These are phyloP conservation scores for Pilophorus perplexus DNA, from an alignment of 2,888 invertebrate species.

Conservation along the genomic window DNA sequence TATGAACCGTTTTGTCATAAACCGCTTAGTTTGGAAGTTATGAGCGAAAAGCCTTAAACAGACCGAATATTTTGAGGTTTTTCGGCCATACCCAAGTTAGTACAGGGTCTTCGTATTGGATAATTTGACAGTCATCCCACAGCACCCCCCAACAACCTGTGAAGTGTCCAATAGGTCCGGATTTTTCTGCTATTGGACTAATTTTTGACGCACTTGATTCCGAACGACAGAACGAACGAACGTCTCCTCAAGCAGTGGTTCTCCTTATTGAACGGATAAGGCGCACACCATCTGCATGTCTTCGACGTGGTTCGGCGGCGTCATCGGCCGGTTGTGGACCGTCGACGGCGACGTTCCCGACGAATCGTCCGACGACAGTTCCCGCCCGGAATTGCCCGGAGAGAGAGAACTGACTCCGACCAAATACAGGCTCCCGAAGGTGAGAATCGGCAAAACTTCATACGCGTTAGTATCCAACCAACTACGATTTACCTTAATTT, in stretches of 20 bases:
- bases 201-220: no score
- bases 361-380: constrained; percentile 12
- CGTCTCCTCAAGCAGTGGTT: constrained; percentile 4
- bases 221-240: neutral
- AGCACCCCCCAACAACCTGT: no score
- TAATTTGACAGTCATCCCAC: no score
- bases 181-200: no score
- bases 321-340: constrained; percentile 32
- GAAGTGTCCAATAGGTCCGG: no score
- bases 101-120: no score
- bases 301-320: constrained; percentile 34
- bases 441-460: neutral
- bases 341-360: constrained; percentile 2
- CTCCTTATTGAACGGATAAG: constrained; percentile 8
- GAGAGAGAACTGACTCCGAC: constrained; percentile 35
- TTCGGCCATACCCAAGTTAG: no score
- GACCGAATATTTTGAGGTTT: no score
- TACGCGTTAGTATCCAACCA: no score
- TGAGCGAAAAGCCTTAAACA: no score
- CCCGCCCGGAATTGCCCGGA: constrained; percentile 12
- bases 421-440: constrained; percentile 27
- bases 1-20: no score
- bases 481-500: neutral
- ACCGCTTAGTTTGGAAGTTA: no score
- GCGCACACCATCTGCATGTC: constrained; percentile 17